Percentiles rank a stretch among this genome's conserved stretches.
phyloP scores from a whole-genome alignment of 53 echinoderm and acorn worm species.

The Holothuria leucospilota region DNA sequence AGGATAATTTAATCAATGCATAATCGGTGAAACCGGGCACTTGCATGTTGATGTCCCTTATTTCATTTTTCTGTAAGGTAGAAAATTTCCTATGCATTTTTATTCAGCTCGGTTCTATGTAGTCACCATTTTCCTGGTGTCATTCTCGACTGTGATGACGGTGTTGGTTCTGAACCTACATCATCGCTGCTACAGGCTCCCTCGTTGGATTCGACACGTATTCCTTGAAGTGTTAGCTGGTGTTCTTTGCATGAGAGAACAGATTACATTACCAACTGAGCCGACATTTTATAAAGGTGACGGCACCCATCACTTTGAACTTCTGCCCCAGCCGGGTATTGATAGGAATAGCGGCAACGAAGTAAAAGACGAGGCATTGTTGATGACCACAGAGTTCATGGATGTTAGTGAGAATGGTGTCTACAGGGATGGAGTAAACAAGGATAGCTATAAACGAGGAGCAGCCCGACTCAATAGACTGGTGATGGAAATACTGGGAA shows the following conservation, averaged over 20 bases:
- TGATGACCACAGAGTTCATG: conserved; percentile 40
- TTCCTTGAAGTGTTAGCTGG: conserved; percentile 90
- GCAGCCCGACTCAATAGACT: conserved; percentile 32
- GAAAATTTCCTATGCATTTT: neutral
- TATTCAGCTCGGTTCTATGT: conserved; percentile 94
- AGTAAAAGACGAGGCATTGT: conserved; percentile 37
- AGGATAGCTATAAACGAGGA: conserved; percentile 25
- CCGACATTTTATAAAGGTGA: conserved; percentile 59
- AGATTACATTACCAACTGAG: conserved; percentile 33
- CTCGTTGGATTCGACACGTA: conserved; percentile 85
- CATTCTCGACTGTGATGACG: conserved; percentile 94
- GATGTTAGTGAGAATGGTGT: conserved; percentile 37
- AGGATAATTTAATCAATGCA: too few relatives aligned
- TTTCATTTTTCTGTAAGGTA: too few relatives aligned
- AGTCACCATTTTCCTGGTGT: conserved; percentile 93
- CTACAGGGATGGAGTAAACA: conserved; percentile 23
- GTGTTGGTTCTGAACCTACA: conserved; percentile 92
- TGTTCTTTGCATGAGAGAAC: conserved; percentile 75
- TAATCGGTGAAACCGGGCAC: too few relatives aligned
- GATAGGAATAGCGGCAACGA: conserved; percentile 15
- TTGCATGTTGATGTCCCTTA: too few relatives aligned
- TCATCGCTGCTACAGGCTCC: conserved; percentile 86
- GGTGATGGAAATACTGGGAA: conserved; percentile 59
- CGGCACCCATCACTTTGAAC: conserved; percentile 73
- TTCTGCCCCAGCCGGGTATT: conserved; percentile 64